Conservation (phyloP, 2,888 invertebrate species). For the Charanyca ferruginea region DNA sequence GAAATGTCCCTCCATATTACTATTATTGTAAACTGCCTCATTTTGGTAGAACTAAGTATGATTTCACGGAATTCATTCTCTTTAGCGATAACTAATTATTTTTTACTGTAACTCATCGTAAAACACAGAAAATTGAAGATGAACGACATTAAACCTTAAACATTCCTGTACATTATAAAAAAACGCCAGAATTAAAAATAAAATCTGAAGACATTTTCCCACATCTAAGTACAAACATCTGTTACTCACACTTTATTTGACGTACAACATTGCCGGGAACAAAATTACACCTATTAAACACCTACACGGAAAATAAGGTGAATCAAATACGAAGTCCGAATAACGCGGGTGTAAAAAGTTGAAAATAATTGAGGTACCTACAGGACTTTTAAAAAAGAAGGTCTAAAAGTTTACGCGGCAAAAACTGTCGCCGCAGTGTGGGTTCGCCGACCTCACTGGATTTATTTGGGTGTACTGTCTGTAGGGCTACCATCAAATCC, state of each 20-base stretch:
- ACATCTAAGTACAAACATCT: slow-evolving; percentile 34
- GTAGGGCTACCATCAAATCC: slow-evolving; percentile 58
- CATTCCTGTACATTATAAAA: neutral
- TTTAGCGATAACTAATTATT: too few species aligned
- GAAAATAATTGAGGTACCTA: slow-evolving; percentile 87
- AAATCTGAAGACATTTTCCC: slow-evolving; percentile 4
- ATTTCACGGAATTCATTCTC: too few species aligned
- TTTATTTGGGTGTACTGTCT: slow-evolving; percentile 80
- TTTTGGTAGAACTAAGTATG: too few species aligned
- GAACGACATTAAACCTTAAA: neutral
- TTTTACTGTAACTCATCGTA: neutral
- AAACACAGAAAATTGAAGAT: neutral
- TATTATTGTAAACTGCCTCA: too few species aligned
- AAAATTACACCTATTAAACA: slow-evolving; percentile 68
- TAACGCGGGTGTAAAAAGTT: slow-evolving; percentile 85
- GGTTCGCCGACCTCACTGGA: slow-evolving; percentile 82
- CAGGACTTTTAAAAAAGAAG: slow-evolving; percentile 76
- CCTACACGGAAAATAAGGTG: slow-evolving; percentile 62
- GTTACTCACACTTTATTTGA: slow-evolving; percentile 48
- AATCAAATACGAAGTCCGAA: slow-evolving; percentile 82
- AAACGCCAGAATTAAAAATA: slow-evolving; percentile 11
- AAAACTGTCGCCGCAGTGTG: slow-evolving; percentile 85
- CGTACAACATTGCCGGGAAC: slow-evolving; percentile 50
- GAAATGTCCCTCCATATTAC: too few species aligned
- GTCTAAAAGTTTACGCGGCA: slow-evolving; percentile 82